phyloP scores from a whole-genome alignment of 2,888 invertebrate species.

The Tineola bisselliella region DNA sequence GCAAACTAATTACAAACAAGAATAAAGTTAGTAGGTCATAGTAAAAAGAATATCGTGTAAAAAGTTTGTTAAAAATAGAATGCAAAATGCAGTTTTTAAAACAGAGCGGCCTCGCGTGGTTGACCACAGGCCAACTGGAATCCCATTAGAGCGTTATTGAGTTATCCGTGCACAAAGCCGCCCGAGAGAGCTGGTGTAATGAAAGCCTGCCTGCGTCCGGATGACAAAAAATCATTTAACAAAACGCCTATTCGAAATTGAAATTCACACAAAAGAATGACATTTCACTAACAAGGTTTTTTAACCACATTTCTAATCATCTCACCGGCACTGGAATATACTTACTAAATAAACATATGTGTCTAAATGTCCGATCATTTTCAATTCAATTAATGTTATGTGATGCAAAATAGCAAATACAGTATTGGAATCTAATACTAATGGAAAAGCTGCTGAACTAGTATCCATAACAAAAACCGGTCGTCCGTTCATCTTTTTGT shows the following conservation, averaged over 20 bases:
- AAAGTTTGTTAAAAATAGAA: background rate
- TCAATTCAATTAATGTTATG: too few relatives aligned
- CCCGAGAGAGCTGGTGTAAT: background rate
- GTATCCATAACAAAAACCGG: constrained; percentile 11
- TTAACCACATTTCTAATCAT: too few relatives aligned
- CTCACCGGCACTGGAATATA: too few relatives aligned
- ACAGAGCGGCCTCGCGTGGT: constrained; percentile 43
- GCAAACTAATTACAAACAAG: background rate
- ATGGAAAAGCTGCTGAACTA: constrained; percentile 7
- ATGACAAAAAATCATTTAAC: background rate
- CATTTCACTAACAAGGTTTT: background rate
- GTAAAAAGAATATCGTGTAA: background rate
- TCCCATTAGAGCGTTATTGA: constrained; percentile 61
- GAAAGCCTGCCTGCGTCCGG: background rate
- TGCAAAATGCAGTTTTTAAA: constrained; percentile 6
- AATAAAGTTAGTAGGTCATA: background rate
- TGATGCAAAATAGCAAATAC: background rate
- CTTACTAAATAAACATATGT: too few relatives aligned
- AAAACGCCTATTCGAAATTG: background rate
- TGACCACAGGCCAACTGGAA: constrained; percentile 42
- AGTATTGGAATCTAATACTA: background rate
- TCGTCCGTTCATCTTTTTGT: background rate
- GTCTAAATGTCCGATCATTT: too few relatives aligned
- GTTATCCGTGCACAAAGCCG: constrained; percentile 42
- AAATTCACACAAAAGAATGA: background rate